These are phyloP conservation scores for Trissolcus brochymenae DNA, from an alignment of 2,888 invertebrate genomes.

Conservation along the genomic window DNA sequence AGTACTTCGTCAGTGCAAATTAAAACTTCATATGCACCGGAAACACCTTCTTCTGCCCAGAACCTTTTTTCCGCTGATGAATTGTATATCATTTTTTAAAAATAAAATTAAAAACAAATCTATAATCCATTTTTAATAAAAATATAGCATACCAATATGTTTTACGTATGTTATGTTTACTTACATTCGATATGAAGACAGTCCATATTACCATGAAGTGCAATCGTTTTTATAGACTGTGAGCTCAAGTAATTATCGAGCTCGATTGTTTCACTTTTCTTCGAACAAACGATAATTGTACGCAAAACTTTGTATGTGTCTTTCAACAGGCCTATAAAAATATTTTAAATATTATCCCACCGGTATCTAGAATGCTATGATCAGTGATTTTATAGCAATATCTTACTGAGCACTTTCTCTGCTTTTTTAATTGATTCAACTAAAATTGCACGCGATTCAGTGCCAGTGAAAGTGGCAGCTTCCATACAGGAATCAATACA, in stretches of 20 bases:
- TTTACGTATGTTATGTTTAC: not conserved
- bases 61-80: conserved; percentile 70
- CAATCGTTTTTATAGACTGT: conserved; percentile 63
- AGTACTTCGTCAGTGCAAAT: conserved; percentile 84
- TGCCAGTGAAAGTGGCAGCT: conserved; percentile 84
- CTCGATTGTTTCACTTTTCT: conserved; percentile 77
- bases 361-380: not conserved
- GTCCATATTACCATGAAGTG: conserved; percentile 68
- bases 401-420: conserved; percentile 73
- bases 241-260: conserved; percentile 75
- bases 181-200: conserved; percentile 78
- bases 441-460: conserved; percentile 77
- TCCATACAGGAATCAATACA: conserved; percentile 86
- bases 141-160: too few species aligned
- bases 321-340: conserved; percentile 76
- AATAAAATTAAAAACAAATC: not conserved
- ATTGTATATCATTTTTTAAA: not conserved
- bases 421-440: conserved; percentile 76
- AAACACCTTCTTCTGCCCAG: conserved; percentile 76
- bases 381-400: not conserved
- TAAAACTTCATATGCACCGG: conserved; percentile 78
- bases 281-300: conserved; percentile 81
- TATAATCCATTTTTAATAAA: too few species aligned
- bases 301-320: conserved; percentile 72
- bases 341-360: not conserved